Evolutionary conservation across 2,797 vertebrate genomes (phyloP), one percentile per base, ranked within the genome.

Genomic region (Dromococcyx pavoninus): DNA sequence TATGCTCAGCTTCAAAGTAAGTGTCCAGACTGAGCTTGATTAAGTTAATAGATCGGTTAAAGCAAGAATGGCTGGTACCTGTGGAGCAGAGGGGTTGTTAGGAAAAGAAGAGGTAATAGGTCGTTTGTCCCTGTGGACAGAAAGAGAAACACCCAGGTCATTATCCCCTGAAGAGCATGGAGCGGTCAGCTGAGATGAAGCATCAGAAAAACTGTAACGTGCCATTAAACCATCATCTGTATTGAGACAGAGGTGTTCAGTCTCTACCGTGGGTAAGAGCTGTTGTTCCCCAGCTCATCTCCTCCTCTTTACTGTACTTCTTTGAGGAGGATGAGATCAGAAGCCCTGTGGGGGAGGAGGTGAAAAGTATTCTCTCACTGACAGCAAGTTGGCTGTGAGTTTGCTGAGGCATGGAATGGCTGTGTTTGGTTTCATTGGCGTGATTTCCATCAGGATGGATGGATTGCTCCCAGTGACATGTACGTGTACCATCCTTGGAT

Each of bases 391-490:
- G 48, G 28, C 61, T 53, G 17, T 15, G 39, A 67, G 50, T 54
- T 70, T 91, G 30, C 25, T 83, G n/a, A 13, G 53, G 60, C 75
- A 7, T 3, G 15, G 7, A 35, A 48, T 1, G 2, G 53, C 51
- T 41, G 7, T 5, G 12, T 44, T 56, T 46, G 33, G 35, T 44
- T 76, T 69, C 78, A 58, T 10, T 30, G 4, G 1, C 18, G 1
- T 13, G 22, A 37, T 13, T 46, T 72, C 37, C 8, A 3, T 3
- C 19, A 58, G 71, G 22, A 46, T 7, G 24, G 24, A 11, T 12
- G 9, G 46, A 64, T 0, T 51, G 79, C 2, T 0, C 13, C 65
- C 51, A n/a, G 51, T 17, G 58, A 43, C 48, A 77, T 0, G 0
- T 33, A 50, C 1, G 0, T 4, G 33, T 64, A 17, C 0, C 2